Conservation (phyloP, 2,113 vertebrate species). For the Dasyurus viverrinus region DNA sequence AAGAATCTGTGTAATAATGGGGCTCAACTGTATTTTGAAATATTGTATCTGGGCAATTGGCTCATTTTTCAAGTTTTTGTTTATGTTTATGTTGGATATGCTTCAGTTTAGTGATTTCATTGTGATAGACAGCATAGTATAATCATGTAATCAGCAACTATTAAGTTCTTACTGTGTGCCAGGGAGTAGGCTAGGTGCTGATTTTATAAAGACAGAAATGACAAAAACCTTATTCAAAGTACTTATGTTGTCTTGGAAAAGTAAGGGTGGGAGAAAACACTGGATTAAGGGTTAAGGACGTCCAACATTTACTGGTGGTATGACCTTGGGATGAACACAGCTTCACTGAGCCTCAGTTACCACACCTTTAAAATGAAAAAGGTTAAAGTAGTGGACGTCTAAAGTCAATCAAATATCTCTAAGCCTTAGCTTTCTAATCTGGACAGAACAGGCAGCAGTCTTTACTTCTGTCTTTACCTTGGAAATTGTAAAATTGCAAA, state of each 20-base stretch:
- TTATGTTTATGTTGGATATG: constrained; percentile 32
- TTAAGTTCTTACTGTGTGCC: background rate
- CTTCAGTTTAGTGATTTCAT: constrained; percentile 4
- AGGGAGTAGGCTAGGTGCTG: background rate
- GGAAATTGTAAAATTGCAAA: background rate
- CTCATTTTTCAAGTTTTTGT: constrained; percentile 7
- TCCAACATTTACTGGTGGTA: background rate
- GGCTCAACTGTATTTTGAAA: constrained; percentile 32
- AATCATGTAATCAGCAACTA: background rate
- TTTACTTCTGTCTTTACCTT: background rate
- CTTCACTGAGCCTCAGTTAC: background rate
- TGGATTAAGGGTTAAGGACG: background rate
- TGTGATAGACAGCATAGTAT: background rate
- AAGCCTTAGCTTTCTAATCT: background rate
- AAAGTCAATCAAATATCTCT: background rate
- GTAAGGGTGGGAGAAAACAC: background rate
- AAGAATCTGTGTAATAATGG: constrained; percentile 6
- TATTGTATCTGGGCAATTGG: background rate
- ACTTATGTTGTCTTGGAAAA: background rate
- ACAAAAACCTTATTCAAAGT: background rate
- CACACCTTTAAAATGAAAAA: background rate
- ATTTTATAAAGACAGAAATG: background rate
- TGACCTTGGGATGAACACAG: background rate
- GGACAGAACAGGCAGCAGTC: background rate
- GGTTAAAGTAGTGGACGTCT: background rate